Evolutionary conservation across 2,888 invertebrate species (phyloP), one percentile per base, ranked within the genome.

Genomic region (Chrysotoxum bicinctum): DNA sequence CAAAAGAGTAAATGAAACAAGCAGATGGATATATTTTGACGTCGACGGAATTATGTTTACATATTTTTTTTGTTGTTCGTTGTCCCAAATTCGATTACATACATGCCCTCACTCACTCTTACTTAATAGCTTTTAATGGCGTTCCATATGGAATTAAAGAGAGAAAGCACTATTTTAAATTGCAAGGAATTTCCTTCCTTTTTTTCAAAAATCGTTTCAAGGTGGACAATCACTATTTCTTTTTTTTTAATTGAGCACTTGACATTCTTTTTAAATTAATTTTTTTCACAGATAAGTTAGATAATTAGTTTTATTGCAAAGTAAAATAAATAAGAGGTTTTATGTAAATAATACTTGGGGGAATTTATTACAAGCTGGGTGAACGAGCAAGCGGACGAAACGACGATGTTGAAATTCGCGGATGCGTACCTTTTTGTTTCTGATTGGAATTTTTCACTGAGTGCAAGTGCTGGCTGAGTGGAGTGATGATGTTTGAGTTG

Each of bases 21-120:
- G 56, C 40, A 50, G 75, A 35, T 60, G 23, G 35, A 40, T 37
- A 30, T 43, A 32, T 37, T 19, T 37, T 58, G 75, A 75, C 54
- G 66, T 68, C 37, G 52, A 56, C 50, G 52, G 35, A 76, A 83
- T 64, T 40, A 50, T 84, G 84, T 85, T 85, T 85, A 85, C 85
- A 85, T 81, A 72, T 81, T 85, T 80, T 69, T 69, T 48, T 66
- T 66, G 58, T 50, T 50, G n/a, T 66, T 64, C 45, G 45, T 64
- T 64, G 64, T 64, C 64, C 66, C 40, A 16, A 75, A 68, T 48
- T 68, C 64, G 52, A 72, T 66, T 43, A 19, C 37, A 10, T 19
- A 9, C 45, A 12, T 23, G 40, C 14, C 66, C 81, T 81, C 81
- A 70, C 81, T 81, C 81, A 35, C 76, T 85, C 73, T 76, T 2